Evolutionary conservation across 2,113 vertebrate genomes (phyloP), one percentile per base, ranked within the genome.

Genomic region (Callorhinus ursinus): DNA sequence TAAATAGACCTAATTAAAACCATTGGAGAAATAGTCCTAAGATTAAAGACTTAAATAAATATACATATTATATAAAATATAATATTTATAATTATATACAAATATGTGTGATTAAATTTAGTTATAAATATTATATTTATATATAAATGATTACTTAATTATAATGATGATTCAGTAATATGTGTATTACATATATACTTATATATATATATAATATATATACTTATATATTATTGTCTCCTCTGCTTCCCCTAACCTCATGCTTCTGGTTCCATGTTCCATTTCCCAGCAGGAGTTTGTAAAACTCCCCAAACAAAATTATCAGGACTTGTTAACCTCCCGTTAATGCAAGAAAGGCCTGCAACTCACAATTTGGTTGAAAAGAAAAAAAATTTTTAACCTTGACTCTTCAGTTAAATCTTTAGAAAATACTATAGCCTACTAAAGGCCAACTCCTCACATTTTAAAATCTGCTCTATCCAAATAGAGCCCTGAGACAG

Each of bases 341-440:
- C 55, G 16, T 19, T 39, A 81, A 19, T 65, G 8, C 39, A 46
- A 57, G 72, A 53, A 22, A 51, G 18, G 3, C 0, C 19, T 42
- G 15, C 9, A 59, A 21, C 28, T 91, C 26, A 55, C 22, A 63
- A 22, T 90, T 74, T 82, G 22, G 9, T 53, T 36, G 1, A 77
- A 90, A 90, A 36, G 12, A 72, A 57, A 14, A 24, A 61, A 72
- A 31, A 10, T 2, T 24, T 31, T 63, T 33, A 77, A 49, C 5
- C 74, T 59, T 42, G 7, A 59, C 72, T 71, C 2, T 42, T 79
- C 31, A 69, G 19, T 72, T 82, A 82, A 74, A 79, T 59, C 22
- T 87, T 94, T 61, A 80, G 85, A 61, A 96, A 84, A 83, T 53
- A 57, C 1, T 31, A 46, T 15, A 95, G n/a, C 16, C 95, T n/a